Percentiles rank a stretch among this genome's conserved stretches.
Conservation (phyloP, 1,140 invertebrate species). For the Cyclina sinensis region DNA sequence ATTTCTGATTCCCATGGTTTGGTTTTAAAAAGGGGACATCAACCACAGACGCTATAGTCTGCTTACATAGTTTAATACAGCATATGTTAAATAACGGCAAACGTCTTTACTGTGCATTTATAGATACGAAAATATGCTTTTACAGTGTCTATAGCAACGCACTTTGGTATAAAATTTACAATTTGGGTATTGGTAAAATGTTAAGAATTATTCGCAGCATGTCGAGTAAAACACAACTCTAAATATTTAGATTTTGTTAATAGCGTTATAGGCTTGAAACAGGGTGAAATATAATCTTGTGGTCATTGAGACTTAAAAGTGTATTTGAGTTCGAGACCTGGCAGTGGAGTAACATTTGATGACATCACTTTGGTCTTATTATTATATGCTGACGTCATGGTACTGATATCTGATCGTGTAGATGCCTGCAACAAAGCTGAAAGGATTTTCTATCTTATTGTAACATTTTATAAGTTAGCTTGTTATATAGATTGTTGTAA, state of each 20-base stretch:
- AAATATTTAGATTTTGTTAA: not conserved
- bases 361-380: constrained; percentile 18
- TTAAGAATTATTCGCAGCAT: too few relatives aligned
- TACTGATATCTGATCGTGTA: not conserved
- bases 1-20: constrained; percentile 66
- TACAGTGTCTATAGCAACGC: not conserved
- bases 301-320: constrained; percentile 32
- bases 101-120: not conserved
- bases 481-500: too few relatives aligned
- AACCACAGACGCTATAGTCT: constrained; percentile 53
- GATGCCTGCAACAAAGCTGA: not conserved
- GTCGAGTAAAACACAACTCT: not conserved
- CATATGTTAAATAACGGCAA: constrained; percentile 16
- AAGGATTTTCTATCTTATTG: too few relatives aligned
- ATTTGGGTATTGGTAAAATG: too few relatives aligned
- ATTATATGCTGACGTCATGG: constrained; percentile 40
- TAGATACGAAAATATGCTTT: not conserved
- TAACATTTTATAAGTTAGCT: too few relatives aligned
- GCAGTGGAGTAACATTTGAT: too few relatives aligned
- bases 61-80: not conserved
- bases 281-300: constrained; percentile 47
- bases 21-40: constrained; percentile 59
- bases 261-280: not conserved
- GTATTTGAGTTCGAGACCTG: constrained; percentile 32
- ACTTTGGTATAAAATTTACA: not conserved